Evolutionary conservation across 2,113 vertebrate species (phyloP), one percentile per base, ranked within the genome.

Genomic region (Phocoena phocoena): DNA sequence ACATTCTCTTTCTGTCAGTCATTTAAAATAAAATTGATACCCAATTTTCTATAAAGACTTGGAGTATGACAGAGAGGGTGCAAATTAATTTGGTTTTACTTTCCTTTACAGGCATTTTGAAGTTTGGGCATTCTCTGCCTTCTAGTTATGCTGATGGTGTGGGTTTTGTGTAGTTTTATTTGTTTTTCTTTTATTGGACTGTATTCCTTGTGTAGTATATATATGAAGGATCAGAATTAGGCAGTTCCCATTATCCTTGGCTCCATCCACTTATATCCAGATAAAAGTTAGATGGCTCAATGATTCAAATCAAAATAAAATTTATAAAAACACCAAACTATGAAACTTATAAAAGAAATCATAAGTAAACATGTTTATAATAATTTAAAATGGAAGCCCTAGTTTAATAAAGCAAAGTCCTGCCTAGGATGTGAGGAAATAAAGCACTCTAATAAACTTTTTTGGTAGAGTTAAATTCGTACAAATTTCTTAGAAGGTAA

Each of bases 231-330:
- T 25, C 25, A 53, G 55, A 94, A 93, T 25, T n/a, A 0, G 38
- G 36, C 13, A 71, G 3, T 36, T 82, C 9, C 8, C 23, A 87
- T 93, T 83, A 88, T 58, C 6, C 23, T 62, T 82, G 12, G 3
- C 15, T 65, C 21, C n/a, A 71, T 18, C 68, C 7, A 68, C 2
- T 79, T 25, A 8, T 3, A 83, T 18, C 8, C 63, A 84, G 41
- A 79, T 55, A 36, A n/a, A 62, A 62, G 82, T 74, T 73, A n/a
- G 41, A 50, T 65, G n/a, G 21, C 44, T 65, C 47, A 65, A 33
- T 71, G 44, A 91, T 53, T 60, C 47, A 81, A 58, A 88, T 83
- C 1, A 93, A 96, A 96, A 82, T 55, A 81, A 81, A 38, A 65
- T 80, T 55, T 44, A 60, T 68, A 8, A 44, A 88, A 71, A 53